Evolutionary conservation across 1,140 invertebrate species (phyloP).

Genomic region (Atopsyche davidsoni): DNA sequence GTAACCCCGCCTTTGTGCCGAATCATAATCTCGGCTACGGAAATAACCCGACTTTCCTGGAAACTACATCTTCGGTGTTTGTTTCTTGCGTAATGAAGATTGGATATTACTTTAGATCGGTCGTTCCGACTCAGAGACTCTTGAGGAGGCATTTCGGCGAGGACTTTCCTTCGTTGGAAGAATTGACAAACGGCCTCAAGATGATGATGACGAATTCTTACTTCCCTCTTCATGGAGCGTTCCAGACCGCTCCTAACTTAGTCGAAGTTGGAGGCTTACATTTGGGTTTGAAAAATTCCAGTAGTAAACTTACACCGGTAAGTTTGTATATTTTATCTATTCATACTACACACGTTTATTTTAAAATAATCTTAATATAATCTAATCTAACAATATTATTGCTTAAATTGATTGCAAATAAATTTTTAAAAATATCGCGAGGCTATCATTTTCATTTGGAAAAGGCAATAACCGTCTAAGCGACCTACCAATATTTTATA

Average conservation of each 20-base stretch:
- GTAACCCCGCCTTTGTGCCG: slow-evolving; percentile 32
- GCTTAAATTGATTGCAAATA: too few species aligned
- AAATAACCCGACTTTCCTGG: slow-evolving; percentile 17
- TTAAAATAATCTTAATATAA: too few species aligned
- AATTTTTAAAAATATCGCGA: too few species aligned
- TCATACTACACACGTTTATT: too few species aligned
- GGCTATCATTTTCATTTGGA: too few species aligned
- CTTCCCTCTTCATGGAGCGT: slow-evolving; percentile 44
- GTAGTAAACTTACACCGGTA: slow-evolving; percentile 16
- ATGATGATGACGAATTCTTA: slow-evolving; percentile 55
- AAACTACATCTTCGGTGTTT: slow-evolving; percentile 30
- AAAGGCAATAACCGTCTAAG: too few species aligned
- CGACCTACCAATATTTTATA: too few species aligned
- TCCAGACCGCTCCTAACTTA: slow-evolving; percentile 43
- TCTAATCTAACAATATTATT: too few species aligned
- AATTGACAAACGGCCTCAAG: slow-evolving; percentile 44
- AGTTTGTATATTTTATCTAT: slow-evolving; percentile 28
- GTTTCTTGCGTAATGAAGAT: slow-evolving; percentile 23
- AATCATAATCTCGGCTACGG: slow-evolving; percentile 26
- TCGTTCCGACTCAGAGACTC: slow-evolving; percentile 15
- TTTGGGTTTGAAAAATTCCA: slow-evolving; percentile 18
- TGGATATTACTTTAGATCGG: slow-evolving; percentile 21
- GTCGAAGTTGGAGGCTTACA: slow-evolving; percentile 58
- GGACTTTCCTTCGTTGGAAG: slow-evolving; percentile 35
- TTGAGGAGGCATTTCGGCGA: slow-evolving; percentile 38